These are phyloP conservation scores for Ceyx margarethae DNA, from an alignment of 2,113 vertebrate species.

Conservation along the genomic window DNA sequence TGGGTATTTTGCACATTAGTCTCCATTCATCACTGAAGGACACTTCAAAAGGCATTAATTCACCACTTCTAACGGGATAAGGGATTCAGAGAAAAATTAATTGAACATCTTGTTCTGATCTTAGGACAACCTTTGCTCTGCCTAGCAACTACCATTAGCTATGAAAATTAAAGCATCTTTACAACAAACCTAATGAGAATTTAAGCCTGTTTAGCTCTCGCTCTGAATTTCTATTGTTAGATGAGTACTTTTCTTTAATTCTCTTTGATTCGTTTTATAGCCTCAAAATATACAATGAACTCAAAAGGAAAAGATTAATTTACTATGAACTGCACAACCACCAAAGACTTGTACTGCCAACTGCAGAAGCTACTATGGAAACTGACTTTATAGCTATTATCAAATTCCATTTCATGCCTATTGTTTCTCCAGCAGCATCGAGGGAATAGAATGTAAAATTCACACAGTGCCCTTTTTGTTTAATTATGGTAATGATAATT, in stretches of 20 bases:
- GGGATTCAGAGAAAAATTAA: neutral
- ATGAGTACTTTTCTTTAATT: neutral
- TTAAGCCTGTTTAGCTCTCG: neutral
- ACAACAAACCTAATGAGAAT: neutral
- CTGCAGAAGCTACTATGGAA: neutral
- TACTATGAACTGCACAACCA: neutral
- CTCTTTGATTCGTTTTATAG: neutral
- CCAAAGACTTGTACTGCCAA: neutral
- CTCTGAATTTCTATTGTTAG: neutral
- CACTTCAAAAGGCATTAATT: neutral
- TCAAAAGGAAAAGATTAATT: neutral
- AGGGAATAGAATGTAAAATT: neutral
- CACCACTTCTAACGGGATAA: neutral
- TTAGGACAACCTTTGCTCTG: neutral
- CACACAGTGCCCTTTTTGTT: neutral
- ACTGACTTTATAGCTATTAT: neutral
- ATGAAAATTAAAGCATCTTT: neutral
- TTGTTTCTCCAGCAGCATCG: neutral
- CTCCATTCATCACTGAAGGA: neutral
- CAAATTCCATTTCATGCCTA: neutral
- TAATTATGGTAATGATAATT: neutral
- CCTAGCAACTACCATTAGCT: neutral
- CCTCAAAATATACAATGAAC: neutral
- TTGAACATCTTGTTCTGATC: neutral
- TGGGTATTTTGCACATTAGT: neutral